Evolutionary conservation across 2,888 invertebrate genomes (phyloP).

Genomic region (Caenorhabditis japonica): DNA sequence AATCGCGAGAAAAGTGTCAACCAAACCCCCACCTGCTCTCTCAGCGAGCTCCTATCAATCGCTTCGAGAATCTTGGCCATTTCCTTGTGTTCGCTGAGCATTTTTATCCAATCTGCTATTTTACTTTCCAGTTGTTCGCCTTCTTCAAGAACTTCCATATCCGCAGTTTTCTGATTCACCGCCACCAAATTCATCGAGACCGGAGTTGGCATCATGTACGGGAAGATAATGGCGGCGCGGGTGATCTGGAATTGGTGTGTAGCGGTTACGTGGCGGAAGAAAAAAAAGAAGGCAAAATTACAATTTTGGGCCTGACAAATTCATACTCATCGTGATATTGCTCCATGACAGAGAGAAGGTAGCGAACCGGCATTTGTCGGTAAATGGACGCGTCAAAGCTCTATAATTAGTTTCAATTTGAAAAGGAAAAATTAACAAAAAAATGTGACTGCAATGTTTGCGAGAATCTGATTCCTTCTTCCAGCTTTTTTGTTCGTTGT

Average conservation of each 20-base stretch:
- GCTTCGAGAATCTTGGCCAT: slow-evolving; percentile 10
- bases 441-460: too few relatives aligned
- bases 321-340: slow-evolving; percentile 35
- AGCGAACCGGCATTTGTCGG: slow-evolving; percentile 57
- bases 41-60: slow-evolving; percentile 6
- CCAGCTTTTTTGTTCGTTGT: too few relatives aligned
- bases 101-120: too few relatives aligned
- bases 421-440: slow-evolving; percentile 7
- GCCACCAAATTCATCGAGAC: slow-evolving; percentile 42
- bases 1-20: too few relatives aligned
- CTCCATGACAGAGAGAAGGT: slow-evolving; percentile 56
- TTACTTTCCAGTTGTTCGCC: neutral
- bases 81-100: slow-evolving; percentile 2
- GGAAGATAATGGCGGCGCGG: slow-evolving; percentile 45
- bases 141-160: slow-evolving; percentile 5
- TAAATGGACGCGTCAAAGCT: slow-evolving; percentile 44
- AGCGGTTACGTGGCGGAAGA: neutral
- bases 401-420: too few relatives aligned
- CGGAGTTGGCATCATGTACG: slow-evolving; percentile 59
- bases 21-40: slow-evolving; percentile 20
- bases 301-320: slow-evolving; percentile 33
- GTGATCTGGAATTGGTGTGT: slow-evolving; percentile 18
- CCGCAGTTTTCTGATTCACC: slow-evolving; percentile 13
- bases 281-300: slow-evolving; percentile 12
- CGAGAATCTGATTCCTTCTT: too few relatives aligned